Base-by-base conservation (phyloP, 2,888 invertebrate genomes). In the Tenthredo livida region DNA sequence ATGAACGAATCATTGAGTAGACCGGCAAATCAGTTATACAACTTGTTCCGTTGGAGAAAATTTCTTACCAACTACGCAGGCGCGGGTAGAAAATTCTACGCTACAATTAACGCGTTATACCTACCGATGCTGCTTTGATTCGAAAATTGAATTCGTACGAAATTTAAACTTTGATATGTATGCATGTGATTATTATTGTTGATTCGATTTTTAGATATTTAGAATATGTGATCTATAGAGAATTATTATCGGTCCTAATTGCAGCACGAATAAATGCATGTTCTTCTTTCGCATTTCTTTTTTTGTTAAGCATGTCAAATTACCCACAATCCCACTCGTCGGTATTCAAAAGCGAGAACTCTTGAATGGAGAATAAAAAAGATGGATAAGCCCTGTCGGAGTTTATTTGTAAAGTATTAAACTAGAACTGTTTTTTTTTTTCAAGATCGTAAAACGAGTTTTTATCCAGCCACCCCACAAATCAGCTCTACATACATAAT, bases 1-100 rank as follows among this genome's bases (percentile, higher is more conserved):
- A 50, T 75, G 75, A 50, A 75, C 29, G 75, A 50, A 29, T 77
- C 54, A 54, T 77, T 54, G 77, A 77, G 54, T 50, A 77, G 29
- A 25, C 77, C 77, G 77, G 77, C 54, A 54, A 77, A 40, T 77
- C 54, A 33, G 75, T 17, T 21, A 77, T 17, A 43, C 40, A 73
- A n/a, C 72, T 73, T 33, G 37, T 70, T 70, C 70, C 37, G 37
- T 37, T 70, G 33, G 9, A 6, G n/a, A 37, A 70, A 37, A 70
- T 7, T 9, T 12, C 12, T 37, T 1, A 15, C 12, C 37, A 33
- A 37, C 70, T 2, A 29, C 70, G 70, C 70, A 70, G 21, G 70
- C 70, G 70, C 70, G 3, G 33, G n/a, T 37, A 17, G 33, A 70
- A 70, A n/a, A 70, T 67, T 29, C 67, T 15, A 67, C 29, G 17